These are phyloP conservation scores for Burhinus oedicnemus DNA, from an alignment of 2,113 vertebrate species.

Conservation along the genomic window DNA sequence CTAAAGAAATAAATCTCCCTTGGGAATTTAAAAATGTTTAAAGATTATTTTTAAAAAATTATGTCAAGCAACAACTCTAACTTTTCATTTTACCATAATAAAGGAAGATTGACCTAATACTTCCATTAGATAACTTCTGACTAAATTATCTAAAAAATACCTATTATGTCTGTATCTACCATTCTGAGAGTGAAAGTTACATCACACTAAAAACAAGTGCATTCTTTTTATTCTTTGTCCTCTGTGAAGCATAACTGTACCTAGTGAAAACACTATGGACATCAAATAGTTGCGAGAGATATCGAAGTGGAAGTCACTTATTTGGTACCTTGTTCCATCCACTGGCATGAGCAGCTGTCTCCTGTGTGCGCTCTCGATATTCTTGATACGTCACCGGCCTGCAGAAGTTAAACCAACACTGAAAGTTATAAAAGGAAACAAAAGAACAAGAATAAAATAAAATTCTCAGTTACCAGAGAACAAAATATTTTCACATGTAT, in stretches of 20 bases:
- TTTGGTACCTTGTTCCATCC: conserved; percentile 90
- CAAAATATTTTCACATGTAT: background rate
- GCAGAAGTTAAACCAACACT: conserved; percentile 68
- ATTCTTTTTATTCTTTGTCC: background rate
- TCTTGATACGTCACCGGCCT: conserved; percentile 88
- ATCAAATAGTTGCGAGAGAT: background rate
- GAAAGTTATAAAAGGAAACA: conserved; percentile 62
- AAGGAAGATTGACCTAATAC: background rate
- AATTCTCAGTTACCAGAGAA: conserved; percentile 44
- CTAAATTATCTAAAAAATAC: background rate
- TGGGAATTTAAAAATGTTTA: background rate
- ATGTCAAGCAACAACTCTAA: background rate
- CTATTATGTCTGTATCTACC: background rate
- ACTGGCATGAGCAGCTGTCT: conserved; percentile 77
- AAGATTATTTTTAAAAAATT: background rate
- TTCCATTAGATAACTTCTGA: background rate
- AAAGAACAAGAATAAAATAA: conserved; percentile 44
- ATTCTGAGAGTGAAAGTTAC: background rate
- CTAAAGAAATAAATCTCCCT: background rate
- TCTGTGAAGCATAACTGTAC: background rate
- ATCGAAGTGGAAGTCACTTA: background rate
- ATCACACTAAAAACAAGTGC: background rate
- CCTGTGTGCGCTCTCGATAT: conserved; percentile 78
- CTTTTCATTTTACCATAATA: background rate
- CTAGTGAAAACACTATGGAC: background rate